Base-by-base conservation (phyloP, 2,888 invertebrate species). In the Dasypogon diadema region DNA sequence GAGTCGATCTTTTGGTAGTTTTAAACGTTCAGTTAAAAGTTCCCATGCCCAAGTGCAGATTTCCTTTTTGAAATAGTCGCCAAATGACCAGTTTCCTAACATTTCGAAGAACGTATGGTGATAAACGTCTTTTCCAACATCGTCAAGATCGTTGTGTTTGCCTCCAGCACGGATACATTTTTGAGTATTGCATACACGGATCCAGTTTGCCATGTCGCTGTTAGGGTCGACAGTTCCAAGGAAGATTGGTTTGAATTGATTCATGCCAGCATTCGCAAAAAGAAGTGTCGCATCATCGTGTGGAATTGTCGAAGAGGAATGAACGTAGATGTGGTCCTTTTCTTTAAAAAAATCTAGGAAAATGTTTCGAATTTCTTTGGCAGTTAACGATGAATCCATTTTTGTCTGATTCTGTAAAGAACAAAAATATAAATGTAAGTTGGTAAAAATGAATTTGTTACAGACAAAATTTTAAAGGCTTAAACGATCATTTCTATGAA, bases 91-190 rank as follows among this genome's bases (percentile, higher is more conserved):
- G 85, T 99, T 99, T 5, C 99, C 99, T 89, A 99, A 90, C 99
- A 99, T 99, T 89, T 99, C 99, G 87, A 99, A 99, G 87, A 99
- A 99, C 2, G 99, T 99, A 83, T 99, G 99, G 88, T 99, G 99
- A 83, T 99, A 99, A 1, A 98, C 97, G 88, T 99, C 99, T 87
- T 99, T 99, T 34, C 99, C 99, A 8, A 99, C 99, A 89, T 99
- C 99, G 87, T 99, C 99, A 77, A 99, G 88, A 87, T 99, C 99
- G 86, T 99, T 99, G 87, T 99, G 99, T 87, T 99, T 99, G 68
- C 99, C 99, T 74, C 99, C 99, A 80, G 99, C 99, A 83, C 99
- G 91, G 80, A 99, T 99, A 86, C 99, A 99, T 87, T 99, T 99
- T 86, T 99, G 99, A 1, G 97, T 96, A 85, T 99, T 99, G 1